Evolutionary conservation across 2,797 vertebrate genomes (phyloP).

Genomic region (Sarcophilus harrisii): DNA sequence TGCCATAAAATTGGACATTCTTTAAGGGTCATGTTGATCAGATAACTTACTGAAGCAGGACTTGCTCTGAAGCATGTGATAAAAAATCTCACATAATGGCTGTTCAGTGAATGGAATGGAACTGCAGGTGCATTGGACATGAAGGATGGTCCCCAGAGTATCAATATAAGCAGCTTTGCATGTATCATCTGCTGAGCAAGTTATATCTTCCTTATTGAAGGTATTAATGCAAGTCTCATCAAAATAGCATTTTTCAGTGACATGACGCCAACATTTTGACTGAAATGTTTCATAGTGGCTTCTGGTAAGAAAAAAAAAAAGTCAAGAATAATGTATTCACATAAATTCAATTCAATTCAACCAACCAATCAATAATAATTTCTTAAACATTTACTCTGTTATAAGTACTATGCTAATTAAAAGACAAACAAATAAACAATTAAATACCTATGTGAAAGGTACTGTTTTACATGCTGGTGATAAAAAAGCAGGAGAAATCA

Average conservation of each 20-base stretch:
- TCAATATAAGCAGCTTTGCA: slow-evolving; percentile 90
- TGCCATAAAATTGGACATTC: not conserved
- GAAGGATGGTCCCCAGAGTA: slow-evolving; percentile 89
- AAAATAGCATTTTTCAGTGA: slow-evolving; percentile 82
- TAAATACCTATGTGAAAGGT: not conserved
- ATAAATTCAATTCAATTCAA: not conserved
- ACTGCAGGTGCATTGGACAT: slow-evolving; percentile 88
- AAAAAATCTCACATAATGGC: slow-evolving; percentile 86
- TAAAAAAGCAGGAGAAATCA: not conserved
- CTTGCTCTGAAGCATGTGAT: slow-evolving; percentile 89
- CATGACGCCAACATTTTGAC: slow-evolving; percentile 88
- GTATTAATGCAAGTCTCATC: slow-evolving; percentile 86
- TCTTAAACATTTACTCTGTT: not conserved
- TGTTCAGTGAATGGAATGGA: slow-evolving; percentile 77
- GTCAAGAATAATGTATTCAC: slow-evolving; percentile 3
- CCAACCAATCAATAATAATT: not conserved
- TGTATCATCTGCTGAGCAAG: slow-evolving; percentile 84
- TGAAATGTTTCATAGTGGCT: slow-evolving; percentile 84
- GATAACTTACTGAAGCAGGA: slow-evolving; percentile 89
- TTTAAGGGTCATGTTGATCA: not conserved
- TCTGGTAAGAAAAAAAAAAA: slow-evolving; percentile 80
- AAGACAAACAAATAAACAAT: not conserved
- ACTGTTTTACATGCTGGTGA: not conserved
- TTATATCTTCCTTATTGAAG: slow-evolving; percentile 83
- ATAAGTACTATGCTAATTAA: not conserved